Evolutionary conservation across 2,113 vertebrate species (phyloP).

Genomic region (Psilopogon haemacephalus): DNA sequence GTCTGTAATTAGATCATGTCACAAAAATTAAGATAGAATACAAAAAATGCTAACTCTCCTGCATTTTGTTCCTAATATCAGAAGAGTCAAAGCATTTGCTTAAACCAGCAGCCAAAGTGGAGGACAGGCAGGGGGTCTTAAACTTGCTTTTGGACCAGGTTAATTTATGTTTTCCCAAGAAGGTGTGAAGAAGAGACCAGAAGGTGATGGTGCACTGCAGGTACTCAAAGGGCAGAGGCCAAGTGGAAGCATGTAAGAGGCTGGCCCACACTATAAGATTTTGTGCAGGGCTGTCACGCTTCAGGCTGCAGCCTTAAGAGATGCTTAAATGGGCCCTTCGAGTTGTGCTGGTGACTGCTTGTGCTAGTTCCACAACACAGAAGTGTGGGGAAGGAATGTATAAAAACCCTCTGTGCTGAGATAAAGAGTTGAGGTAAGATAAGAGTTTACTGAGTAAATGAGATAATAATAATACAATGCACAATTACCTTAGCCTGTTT

Average conservation of each 20-base stretch:
- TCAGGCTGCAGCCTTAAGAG: not conserved
- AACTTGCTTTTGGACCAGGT: not conserved
- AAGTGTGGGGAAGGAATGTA: too few species aligned
- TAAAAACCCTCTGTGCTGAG: too few species aligned
- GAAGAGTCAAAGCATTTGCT: not conserved
- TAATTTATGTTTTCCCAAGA: not conserved
- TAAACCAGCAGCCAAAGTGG: not conserved
- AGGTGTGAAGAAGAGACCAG: not conserved
- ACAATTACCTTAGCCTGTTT: too few species aligned
- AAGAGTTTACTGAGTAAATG: too few species aligned
- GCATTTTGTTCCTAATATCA: conserved; percentile 10
- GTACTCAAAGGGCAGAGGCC: not conserved
- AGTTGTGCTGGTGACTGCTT: conserved; percentile 26
- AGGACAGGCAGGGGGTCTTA: not conserved
- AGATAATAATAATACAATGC: too few species aligned
- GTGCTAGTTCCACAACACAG: too few species aligned
- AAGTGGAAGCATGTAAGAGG: not conserved
- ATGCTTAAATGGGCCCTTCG: not conserved
- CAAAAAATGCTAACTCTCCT: conserved; percentile 10
- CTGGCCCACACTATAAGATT: not conserved
- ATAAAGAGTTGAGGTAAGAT: too few species aligned
- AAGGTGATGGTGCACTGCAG: not conserved
- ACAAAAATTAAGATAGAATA: conserved; percentile 74
- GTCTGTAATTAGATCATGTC: conserved; percentile 71
- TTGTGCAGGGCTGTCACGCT: not conserved